Conservation (phyloP, 2,113 vertebrate genomes). For the Indicator indicator region DNA sequence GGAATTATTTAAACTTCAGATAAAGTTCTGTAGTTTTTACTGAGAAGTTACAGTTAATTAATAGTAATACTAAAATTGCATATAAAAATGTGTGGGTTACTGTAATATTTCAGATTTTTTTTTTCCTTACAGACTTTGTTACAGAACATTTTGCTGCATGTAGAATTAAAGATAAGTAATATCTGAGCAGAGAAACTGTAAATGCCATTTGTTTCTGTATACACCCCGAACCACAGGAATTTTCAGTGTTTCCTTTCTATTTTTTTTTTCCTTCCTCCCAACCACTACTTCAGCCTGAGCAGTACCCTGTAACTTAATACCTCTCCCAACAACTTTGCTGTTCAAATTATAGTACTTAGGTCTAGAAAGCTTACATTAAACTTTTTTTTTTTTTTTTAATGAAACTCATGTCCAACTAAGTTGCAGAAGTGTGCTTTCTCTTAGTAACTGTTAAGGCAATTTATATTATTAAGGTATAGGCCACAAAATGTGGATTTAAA, state of each 20-base stretch:
- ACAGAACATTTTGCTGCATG: neutral
- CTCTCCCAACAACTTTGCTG: constrained; percentile 51
- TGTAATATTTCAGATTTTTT: neutral
- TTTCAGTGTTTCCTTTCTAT: constrained; percentile 64
- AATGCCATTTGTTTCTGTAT: constrained; percentile 69
- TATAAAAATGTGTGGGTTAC: neutral
- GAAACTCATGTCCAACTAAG: neutral
- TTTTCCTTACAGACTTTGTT: neutral
- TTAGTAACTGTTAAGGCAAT: neutral
- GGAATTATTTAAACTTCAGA: neutral
- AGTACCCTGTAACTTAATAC: constrained; percentile 51
- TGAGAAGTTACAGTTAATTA: neutral
- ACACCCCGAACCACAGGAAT: constrained; percentile 75
- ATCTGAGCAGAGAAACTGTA: constrained; percentile 61
- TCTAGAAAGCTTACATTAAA: constrained; percentile 18
- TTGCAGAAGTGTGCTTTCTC: neutral
- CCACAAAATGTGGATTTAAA: neutral
- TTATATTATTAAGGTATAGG: neutral
- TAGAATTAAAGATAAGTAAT: constrained; percentile 34
- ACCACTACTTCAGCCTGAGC: constrained; percentile 29
- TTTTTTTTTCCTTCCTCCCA: neutral
- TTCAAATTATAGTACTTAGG: constrained; percentile 53
- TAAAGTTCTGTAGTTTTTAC: neutral
- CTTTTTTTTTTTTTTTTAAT: neutral
- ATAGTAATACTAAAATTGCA: neutral